phyloP scores from a whole-genome alignment of 2,888 invertebrate genomes.

The Candidula unifasciata region DNA sequence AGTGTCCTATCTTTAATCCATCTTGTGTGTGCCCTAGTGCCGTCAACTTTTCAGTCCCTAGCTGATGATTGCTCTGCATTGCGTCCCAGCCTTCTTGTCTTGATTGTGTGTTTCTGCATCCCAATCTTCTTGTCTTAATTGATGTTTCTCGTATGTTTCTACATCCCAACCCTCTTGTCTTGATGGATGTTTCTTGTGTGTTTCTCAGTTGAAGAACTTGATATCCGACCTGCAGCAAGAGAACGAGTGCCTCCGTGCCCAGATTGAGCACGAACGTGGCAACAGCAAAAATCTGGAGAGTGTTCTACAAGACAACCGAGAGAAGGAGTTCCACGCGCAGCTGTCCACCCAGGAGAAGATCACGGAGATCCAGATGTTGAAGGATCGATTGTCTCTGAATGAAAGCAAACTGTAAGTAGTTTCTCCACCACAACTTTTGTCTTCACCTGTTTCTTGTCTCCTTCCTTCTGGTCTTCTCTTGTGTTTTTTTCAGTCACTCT shows the following conservation, averaged over 20 bases:
- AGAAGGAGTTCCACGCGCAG: constrained; percentile 78
- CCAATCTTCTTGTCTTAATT: too few species aligned
- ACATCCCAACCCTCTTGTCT: too few species aligned
- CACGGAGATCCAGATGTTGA: constrained; percentile 77
- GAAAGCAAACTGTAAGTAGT: constrained; percentile 77
- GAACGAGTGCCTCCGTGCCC: constrained; percentile 68
- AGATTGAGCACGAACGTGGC: constrained; percentile 71
- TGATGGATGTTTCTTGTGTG: too few species aligned
- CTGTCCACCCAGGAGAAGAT: constrained; percentile 75
- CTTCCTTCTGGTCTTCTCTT: neutral
- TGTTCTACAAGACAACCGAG: constrained; percentile 74
- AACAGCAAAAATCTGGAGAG: constrained; percentile 75
- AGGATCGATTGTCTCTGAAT: constrained; percentile 76
- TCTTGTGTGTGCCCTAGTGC: too few species aligned
- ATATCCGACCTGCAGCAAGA: constrained; percentile 74
- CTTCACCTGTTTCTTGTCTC: neutral
- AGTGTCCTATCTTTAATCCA: too few species aligned
- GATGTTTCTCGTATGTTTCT: too few species aligned
- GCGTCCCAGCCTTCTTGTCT: too few species aligned
- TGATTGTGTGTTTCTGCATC: too few species aligned
- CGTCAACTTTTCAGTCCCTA: too few species aligned
- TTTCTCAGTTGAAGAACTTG: constrained; percentile 66
- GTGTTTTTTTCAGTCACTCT: too few species aligned
- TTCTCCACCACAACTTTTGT: too few species aligned
- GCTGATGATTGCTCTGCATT: too few species aligned